Percentiles rank a stretch among this genome's conserved stretches.
These are phyloP conservation scores for Micrasema longulum DNA, from an alignment of 1,140 invertebrate species.

Conservation along the genomic window DNA sequence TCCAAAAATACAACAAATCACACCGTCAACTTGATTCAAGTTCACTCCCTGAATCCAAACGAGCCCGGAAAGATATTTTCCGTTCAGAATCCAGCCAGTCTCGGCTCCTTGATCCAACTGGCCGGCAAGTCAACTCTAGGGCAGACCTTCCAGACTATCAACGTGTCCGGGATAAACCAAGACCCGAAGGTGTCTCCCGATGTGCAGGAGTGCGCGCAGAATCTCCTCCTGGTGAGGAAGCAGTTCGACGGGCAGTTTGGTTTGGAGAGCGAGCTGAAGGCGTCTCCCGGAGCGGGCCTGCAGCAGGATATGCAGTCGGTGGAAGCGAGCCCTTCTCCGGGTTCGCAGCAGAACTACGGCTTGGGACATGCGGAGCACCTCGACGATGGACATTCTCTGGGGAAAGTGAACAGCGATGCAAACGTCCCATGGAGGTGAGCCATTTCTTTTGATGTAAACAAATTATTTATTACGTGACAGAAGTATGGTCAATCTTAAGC, in stretches of 20 bases:
- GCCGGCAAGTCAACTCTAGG: slow-evolving; percentile 38
- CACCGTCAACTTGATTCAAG: slow-evolving; percentile 52
- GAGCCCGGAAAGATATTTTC: slow-evolving; percentile 51
- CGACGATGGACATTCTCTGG: slow-evolving; percentile 3
- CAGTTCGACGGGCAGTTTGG: slow-evolving; percentile 46
- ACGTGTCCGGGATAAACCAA: slow-evolving; percentile 36
- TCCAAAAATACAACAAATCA: slow-evolving; percentile 42
- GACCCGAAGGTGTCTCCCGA: slow-evolving; percentile 40
- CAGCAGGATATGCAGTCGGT: slow-evolving; percentile 9
- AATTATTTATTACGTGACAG: too few relatives aligned
- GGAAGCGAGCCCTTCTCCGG: slow-evolving; percentile 7
- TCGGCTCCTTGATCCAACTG: slow-evolving; percentile 47
- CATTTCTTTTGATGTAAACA: background rate
- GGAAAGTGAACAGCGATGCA: slow-evolving; percentile 35
- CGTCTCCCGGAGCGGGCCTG: background rate
- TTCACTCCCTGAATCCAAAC: slow-evolving; percentile 46
- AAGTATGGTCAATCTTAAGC: too few relatives aligned
- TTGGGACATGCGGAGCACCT: slow-evolving; percentile 17
- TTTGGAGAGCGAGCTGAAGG: background rate
- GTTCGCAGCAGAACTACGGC: slow-evolving; percentile 23
- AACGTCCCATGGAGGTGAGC: slow-evolving; percentile 37
- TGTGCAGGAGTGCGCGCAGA: slow-evolving; percentile 45
- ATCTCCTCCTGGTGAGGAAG: slow-evolving; percentile 45
- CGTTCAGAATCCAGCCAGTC: slow-evolving; percentile 46
- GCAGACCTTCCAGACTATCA: slow-evolving; percentile 42